Evolutionary conservation across 2,888 invertebrate species (phyloP), one percentile per base, ranked within the genome.

Genomic region (Zygaena filipendulae): DNA sequence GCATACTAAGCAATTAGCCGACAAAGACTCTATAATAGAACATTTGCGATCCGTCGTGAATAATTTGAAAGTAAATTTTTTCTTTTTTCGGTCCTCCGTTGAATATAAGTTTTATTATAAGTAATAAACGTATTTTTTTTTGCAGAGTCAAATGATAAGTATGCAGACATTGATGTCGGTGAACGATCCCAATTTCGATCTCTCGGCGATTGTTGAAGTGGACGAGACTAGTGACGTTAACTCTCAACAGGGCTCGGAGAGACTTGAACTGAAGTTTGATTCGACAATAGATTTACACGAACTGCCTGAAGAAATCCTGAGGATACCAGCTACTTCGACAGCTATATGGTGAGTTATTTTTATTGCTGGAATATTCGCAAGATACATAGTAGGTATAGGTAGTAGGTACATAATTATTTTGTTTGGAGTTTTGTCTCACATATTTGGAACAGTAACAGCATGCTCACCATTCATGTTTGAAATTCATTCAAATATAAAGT

Each of bases 121-220:
- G n/a, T n/a, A n/a, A n/a, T n/a, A n/a, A n/a, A n/a, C n/a, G n/a
- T n/a, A n/a, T 16, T 8, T 3, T 24, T 29, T 7, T 10, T 53
- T 55, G 12, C 45, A 81, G 81, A 58, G 64, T 1, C 80, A 80
- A 61, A 50, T 80, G 27, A 53, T 75, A 48, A 80, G 67, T 36
- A 70, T 81, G 68, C 80, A 80, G 39, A 69, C 70, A 0, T 55
- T 81, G 51, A 58, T 81, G 28, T 62, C 80, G 1, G 56, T 66
- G 9, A 66, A 67, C 32, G 81, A 81, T 26, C 80, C 80, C 0
- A 74, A 72, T 36, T 79, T 79, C 32, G 80, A 81, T 40, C 47
- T 81, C 2, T 72, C 80, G 0, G 79, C 79, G 2, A 80, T 81
- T 22, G 68, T 77, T 0, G 81, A 81, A 37, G 68, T 75, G 2